Conservation (phyloP, 2,888 invertebrate species). For the Penaeus monodon region DNA sequence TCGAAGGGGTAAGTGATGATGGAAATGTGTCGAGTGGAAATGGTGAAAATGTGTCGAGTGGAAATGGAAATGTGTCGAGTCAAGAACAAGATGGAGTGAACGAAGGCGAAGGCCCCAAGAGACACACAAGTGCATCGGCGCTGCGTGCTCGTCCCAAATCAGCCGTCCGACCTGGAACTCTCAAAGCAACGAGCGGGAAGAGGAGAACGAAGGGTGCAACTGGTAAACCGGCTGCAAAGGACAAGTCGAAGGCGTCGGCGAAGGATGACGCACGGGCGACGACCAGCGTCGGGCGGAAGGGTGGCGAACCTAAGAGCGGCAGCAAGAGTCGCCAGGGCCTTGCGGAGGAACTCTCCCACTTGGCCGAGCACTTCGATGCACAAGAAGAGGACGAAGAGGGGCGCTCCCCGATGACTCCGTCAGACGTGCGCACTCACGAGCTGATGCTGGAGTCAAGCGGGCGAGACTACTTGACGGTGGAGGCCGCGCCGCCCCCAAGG, state of each 20-base stretch:
- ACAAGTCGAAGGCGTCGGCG: no score
- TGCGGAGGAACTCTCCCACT: constrained; percentile 9
- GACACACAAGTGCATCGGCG: neutral
- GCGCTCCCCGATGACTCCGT: neutral
- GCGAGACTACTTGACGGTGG: constrained; percentile 58
- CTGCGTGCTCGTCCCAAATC: constrained; percentile 35
- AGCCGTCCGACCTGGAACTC: constrained; percentile 23
- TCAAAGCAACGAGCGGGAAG: neutral
- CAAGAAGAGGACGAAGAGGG: neutral
- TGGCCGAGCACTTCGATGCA: neutral
- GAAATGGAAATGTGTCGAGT: neutral
- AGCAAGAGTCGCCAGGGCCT: constrained; percentile 25
- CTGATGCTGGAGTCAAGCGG: constrained; percentile 50
- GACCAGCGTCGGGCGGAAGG: neutral
- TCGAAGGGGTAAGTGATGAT: neutral
- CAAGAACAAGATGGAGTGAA: neutral
- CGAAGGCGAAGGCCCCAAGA: neutral
- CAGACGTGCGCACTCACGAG: constrained; percentile 57
- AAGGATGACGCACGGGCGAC: no score
- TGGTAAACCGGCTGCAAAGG: neutral
- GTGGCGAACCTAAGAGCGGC: neutral
- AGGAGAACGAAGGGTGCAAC: neutral
- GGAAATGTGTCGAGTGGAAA: neutral
- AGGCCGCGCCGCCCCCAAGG: constrained; percentile 28
- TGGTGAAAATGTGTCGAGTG: neutral